Conservation (phyloP, 1,140 invertebrate species). For the Aleiodes sp. region DNA sequence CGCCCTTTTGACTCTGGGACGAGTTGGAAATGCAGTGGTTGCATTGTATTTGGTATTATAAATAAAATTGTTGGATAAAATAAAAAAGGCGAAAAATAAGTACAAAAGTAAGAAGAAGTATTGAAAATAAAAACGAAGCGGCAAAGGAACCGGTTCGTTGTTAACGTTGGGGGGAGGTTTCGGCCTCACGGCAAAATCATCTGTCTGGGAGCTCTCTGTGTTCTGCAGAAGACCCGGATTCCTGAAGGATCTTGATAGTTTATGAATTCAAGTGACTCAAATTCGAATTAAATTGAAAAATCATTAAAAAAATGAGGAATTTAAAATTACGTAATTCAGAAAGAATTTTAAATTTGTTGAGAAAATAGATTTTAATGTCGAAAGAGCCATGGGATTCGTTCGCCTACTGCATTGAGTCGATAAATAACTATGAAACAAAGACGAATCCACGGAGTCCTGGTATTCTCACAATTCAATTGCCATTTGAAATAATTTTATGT, state of each 20-base stretch:
- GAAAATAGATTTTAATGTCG: slow-evolving; percentile 2
- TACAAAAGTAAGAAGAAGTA: slow-evolving; percentile 20
- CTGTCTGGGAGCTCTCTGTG: slow-evolving; percentile 36
- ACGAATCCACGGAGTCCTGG: no score
- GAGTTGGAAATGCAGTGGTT: no score
- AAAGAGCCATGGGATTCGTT: no score
- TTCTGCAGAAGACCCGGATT: slow-evolving; percentile 25
- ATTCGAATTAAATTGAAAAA: background rate
- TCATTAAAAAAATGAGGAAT: background rate
- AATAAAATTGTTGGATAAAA: slow-evolving; percentile 8
- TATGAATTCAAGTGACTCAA: slow-evolving; percentile 13
- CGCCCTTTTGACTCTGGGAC: no score
- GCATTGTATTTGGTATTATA: background rate
- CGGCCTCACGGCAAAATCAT: slow-evolving; percentile 39
- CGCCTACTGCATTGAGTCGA: no score
- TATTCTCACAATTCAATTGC: slow-evolving; percentile 25
- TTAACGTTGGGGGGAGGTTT: slow-evolving; percentile 27
- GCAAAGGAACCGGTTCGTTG: slow-evolving; percentile 35
- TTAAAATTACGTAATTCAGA: slow-evolving; percentile 25
- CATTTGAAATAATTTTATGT: no score
- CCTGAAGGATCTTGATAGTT: slow-evolving; percentile 19
- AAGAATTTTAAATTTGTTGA: slow-evolving; percentile 9
- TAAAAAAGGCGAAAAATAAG: slow-evolving; percentile 1
- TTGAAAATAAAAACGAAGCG: slow-evolving; percentile 36
- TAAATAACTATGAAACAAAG: slow-evolving; percentile 7